Evolutionary conservation across 2,113 vertebrate species (phyloP).

Genomic region (Gymnorhina tibicen): DNA sequence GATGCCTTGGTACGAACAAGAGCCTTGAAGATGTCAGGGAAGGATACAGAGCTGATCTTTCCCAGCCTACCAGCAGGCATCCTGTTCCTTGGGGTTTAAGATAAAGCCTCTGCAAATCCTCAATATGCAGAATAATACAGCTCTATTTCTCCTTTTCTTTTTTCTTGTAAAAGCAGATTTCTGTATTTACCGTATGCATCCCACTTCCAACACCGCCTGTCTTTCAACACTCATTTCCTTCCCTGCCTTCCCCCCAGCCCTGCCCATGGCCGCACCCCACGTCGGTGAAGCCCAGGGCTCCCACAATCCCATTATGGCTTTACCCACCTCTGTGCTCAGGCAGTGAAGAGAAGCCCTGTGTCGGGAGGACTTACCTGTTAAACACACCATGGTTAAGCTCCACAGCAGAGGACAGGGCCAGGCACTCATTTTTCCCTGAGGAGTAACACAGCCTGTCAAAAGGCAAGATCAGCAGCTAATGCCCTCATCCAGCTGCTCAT

Average conservation of each 20-base stretch:
- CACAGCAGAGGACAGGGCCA: constrained; percentile 21
- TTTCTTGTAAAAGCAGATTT: background rate
- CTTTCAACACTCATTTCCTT: background rate
- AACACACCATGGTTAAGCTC: background rate
- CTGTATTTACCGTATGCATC: rapidly evolving
- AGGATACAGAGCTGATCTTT: background rate
- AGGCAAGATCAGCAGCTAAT: background rate
- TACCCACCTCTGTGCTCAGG: rapidly evolving
- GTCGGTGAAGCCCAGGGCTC: rapidly evolving
- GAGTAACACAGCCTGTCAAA: background rate
- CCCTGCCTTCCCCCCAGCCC: background rate
- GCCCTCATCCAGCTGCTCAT: background rate
- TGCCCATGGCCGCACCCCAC: background rate
- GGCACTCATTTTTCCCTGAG: constrained; percentile 18
- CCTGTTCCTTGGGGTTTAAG: background rate
- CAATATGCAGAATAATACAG: rapidly evolving
- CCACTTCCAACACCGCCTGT: background rate
- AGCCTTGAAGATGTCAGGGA: background rate
- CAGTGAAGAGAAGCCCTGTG: rapidly evolving
- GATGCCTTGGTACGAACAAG: rapidly evolving
- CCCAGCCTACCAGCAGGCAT: background rate
- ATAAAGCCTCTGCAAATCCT: background rate
- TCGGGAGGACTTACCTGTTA: constrained; percentile 11
- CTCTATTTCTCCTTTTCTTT: background rate
- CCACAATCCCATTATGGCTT: rapidly evolving